A percentile compares a stretch with the other conserved stretches of the same genome.
Evolutionary conservation across 2,797 vertebrate genomes (phyloP).

Genomic region (Diplodus sargus): DNA sequence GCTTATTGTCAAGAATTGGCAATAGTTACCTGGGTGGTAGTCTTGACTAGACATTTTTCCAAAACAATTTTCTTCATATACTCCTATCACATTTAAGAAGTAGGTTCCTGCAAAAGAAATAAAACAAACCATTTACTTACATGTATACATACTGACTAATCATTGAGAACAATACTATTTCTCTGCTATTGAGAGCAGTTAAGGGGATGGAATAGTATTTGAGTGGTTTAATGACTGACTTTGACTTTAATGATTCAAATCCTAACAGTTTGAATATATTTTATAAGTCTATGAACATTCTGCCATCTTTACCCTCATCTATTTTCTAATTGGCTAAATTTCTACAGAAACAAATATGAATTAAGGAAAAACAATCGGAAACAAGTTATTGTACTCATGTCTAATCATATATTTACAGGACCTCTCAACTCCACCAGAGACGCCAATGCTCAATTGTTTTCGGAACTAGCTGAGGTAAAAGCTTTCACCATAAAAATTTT

Average conservation of each 20-base stretch:
- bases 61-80: not conserved
- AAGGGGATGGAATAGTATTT: not conserved
- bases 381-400: not conserved
- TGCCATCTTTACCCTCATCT: not conserved
- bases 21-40: not conserved
- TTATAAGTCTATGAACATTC: no score
- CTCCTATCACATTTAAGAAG: no score
- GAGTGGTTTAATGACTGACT: no score
- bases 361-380: not conserved
- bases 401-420: slow-evolving; percentile 26
- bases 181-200: not conserved
- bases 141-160: no score
- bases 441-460: not conserved
- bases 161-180: no score
- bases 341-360: not conserved
- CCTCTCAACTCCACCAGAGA: slow-evolving; percentile 4
- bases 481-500: not conserved
- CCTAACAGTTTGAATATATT: no score
- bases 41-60: not conserved
- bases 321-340: not conserved
- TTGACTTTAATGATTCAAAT: not conserved
- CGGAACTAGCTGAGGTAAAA: slow-evolving; percentile 38
- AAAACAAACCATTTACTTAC: no score
- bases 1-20: not conserved
- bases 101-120: no score